Evolutionary conservation across 2,113 vertebrate species (phyloP), one percentile per base, ranked within the genome.

Genomic region (Paraplagusia blochii): DNA sequence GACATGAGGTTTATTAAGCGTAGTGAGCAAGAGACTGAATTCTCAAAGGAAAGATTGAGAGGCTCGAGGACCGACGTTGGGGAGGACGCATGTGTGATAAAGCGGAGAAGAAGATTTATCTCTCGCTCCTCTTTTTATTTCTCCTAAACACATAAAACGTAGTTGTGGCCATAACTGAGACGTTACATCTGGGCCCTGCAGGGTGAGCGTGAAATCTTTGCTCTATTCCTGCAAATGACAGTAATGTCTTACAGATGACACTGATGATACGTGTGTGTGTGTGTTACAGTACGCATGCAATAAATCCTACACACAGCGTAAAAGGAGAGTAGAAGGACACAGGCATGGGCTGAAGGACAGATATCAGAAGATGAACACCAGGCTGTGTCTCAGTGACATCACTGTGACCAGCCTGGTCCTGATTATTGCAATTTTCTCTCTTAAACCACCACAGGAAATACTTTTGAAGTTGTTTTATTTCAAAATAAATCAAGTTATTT

Each of bases 181-280:
- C 63, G 63, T 59, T 65, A 60, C 79, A 88, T 83, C 78, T 85
- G 79, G 78, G 68, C 49, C 67, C 61, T 66, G 70, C 34, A 8
- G 79, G 85, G 82, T 69, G 42, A 42, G 80, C 60, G 68, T 84
- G 78, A 87, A 87, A 84, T 87, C 66, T 59, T 83, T 83, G 69
- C 65, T 79, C 66, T 85, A 76, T 80, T 85, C 71, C 79, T 79
- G 70, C 79, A 76, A 81, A 84, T 85, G 72, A 55, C 49, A 44
- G 52, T 89, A 87, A 90, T 86, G 80, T 40, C 44, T 85, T 75
- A 70, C 88, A 89, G 87, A 88, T 88, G 87, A 72, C 33, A 60
- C 45, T 36, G 50, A 40, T 29, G 22, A 38, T 33, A 34, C 14
- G 38, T 66, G 63, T 11, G 52, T 46, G 42, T 33, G 44, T 18